These are phyloP conservation scores for Drosophila santomea DNA, from an alignment of 1,140 invertebrate genomes.

Conservation along the genomic window DNA sequence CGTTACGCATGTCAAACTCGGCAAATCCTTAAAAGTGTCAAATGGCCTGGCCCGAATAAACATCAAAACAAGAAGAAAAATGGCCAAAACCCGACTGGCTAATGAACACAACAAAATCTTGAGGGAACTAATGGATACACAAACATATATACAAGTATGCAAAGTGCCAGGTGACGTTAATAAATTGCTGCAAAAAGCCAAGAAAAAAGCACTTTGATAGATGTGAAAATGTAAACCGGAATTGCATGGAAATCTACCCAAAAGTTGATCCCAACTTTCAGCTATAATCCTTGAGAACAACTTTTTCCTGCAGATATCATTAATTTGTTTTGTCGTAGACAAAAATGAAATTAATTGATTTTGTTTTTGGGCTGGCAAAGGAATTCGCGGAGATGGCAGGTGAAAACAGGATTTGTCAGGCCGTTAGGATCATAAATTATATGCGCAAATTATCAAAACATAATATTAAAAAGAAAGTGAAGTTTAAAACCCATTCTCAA, in stretches of 20 bases:
- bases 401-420: constrained; percentile 27
- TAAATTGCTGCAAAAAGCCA: constrained; percentile 72
- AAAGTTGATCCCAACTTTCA: constrained; percentile 54
- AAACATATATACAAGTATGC: constrained; percentile 28
- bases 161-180: constrained; percentile 71
- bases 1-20: constrained; percentile 78
- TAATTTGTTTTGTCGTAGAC: constrained; percentile 59
- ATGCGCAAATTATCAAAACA: not conserved
- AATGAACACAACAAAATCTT: constrained; percentile 72
- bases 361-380: not conserved
- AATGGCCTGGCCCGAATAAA: constrained; percentile 61
- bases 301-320: constrained; percentile 59
- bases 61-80: constrained; percentile 45
- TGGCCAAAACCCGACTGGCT: constrained; percentile 47
- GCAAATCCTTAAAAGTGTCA: constrained; percentile 77
- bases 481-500: no score
- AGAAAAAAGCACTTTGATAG: constrained; percentile 63
- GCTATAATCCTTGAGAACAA: constrained; percentile 47
- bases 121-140: constrained; percentile 63
- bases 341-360: constrained; percentile 51
- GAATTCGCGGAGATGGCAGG: constrained; percentile 3
- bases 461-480: not conserved
- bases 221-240: constrained; percentile 50
- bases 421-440: constrained; percentile 3
- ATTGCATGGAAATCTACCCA: constrained; percentile 24